Evolutionary conservation across 2,888 invertebrate genomes (phyloP), one percentile per base, ranked within the genome.

Genomic region (Troglohyphantes excavatus): DNA sequence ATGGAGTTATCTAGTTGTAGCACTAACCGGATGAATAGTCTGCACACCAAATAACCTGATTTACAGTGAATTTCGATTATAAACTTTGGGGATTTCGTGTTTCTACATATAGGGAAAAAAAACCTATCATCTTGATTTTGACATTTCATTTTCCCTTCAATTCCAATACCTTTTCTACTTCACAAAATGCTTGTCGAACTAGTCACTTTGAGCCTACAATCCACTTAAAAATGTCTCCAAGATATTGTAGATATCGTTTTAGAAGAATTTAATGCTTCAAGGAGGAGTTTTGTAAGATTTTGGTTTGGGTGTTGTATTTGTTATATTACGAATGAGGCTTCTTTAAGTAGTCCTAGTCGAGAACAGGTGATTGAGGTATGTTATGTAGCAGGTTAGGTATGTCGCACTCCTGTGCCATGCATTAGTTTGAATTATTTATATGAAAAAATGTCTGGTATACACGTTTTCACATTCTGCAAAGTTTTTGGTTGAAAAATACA

Each of bases 111-210:
- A 11, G 39, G 26, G n/a, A n/a, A n/a, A n/a, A n/a, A n/a, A 59
- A 26, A 21, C 59, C 26, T n/a, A 9, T 65, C 21, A 23, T 9
- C 19, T 67, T 29, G 67, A 39, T 21, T 17, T 61, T 53, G 7
- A 46, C 63, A 83, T 78, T 33, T 70, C 33, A 29, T 46, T 21
- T 26, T 67, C 53, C 65, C 72, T 59, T 43, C 59, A 46, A 53
- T 82, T 76, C 61, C 33, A 39, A 65, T 84, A 78, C 19, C 63
- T 67, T 61, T 78, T 46, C 85, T 68, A 85, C 68, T 13, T 70
- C 39, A 68, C 75, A 19, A 67, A 84, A 76, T 84, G 26, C 27
- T 46, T 75, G 84, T 70, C 78, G 33, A 73, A 70, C 86, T 86
- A 86, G 86, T 86, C 86, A 78, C 19, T 70, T 68, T 61, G 46